Percentiles rank a stretch among this genome's conserved stretches.
These are phyloP conservation scores for Sinhomidia bicolor DNA, from an alignment of 2,888 invertebrate species.

Conservation along the genomic window DNA sequence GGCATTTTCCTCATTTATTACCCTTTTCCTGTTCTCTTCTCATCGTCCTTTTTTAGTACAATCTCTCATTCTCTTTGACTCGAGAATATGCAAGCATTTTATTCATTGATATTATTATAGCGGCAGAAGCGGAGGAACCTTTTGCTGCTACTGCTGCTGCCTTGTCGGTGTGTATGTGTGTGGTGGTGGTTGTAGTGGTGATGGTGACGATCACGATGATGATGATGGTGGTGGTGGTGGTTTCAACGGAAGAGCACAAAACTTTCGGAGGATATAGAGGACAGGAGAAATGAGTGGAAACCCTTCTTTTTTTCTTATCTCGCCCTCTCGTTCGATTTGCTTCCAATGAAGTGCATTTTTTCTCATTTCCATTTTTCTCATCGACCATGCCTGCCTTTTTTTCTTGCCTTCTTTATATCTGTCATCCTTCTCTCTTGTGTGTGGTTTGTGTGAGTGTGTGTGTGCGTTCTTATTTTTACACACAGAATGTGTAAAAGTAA, in stretches of 20 bases:
- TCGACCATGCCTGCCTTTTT: slow-evolving; percentile 40
- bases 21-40: slow-evolving; percentile 60
- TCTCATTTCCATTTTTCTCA: slow-evolving; percentile 66
- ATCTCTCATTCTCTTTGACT: slow-evolving; percentile 16
- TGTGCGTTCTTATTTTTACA: neutral
- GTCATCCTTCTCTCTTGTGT: slow-evolving; percentile 14
- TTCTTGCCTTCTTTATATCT: neutral
- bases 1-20: slow-evolving; percentile 72
- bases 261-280: slow-evolving; percentile 12
- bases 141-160: neutral
- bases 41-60: neutral
- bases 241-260: slow-evolving; percentile 7
- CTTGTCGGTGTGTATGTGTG: no score
- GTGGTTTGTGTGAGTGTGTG: no score
- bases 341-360: slow-evolving; percentile 72
- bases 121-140: neutral
- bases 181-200: slow-evolving; percentile 13
- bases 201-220: no score
- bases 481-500: slow-evolving; percentile 59
- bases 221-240: slow-evolving; percentile 3
- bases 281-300: slow-evolving; percentile 72
- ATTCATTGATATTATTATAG: slow-evolving; percentile 60
- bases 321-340: slow-evolving; percentile 78
- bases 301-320: slow-evolving; percentile 75
- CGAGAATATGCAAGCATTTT: slow-evolving; percentile 58